Percentiles rank a stretch among this genome's conserved stretches.
Conservation (phyloP, 2,113 vertebrate species). For the Copsychus sechellarum region DNA sequence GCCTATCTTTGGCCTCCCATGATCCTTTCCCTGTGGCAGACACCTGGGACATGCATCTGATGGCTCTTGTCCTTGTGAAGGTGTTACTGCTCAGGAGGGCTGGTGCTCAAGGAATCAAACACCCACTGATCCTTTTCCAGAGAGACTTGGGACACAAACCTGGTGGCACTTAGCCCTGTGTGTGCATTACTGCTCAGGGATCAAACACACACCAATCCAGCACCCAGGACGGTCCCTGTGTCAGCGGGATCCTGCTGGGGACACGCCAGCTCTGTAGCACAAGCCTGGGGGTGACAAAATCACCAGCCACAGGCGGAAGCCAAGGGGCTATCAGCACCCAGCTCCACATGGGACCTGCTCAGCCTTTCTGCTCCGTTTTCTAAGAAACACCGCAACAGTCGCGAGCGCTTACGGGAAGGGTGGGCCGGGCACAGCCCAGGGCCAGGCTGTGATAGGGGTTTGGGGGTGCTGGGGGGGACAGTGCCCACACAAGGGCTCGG, state of each 20-base stretch:
- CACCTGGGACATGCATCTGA: rapidly evolving
- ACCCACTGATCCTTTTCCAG: rapidly evolving
- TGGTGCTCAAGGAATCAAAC: neutral
- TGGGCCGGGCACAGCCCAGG: neutral
- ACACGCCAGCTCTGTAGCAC: rapidly evolving
- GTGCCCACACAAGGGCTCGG: rapidly evolving
- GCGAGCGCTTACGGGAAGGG: slow-evolving; percentile 67
- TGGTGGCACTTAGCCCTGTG: neutral
- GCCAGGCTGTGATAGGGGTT: rapidly evolving
- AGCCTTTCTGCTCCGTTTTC: slow-evolving; percentile 62
- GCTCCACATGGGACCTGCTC: slow-evolving; percentile 7
- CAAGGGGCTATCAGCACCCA: slow-evolving; percentile 7
- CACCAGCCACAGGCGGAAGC: neutral
- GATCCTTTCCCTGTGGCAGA: neutral
- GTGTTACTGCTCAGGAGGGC: too few species aligned
- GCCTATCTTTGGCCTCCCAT: neutral
- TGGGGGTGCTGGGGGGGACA: rapidly evolving
- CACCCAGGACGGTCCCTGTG: rapidly evolving
- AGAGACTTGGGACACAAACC: neutral
- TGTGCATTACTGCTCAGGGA: neutral
- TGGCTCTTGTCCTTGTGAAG: rapidly evolving
- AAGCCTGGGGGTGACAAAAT: neutral
- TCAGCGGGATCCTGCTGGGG: rapidly evolving
- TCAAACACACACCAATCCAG: neutral
- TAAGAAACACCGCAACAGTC: slow-evolving; percentile 71